A percentile compares a stretch with the other conserved stretches of the same genome.
Conservation (phyloP, 2,113 vertebrate genomes). For the Vulpes ferrilata region DNA sequence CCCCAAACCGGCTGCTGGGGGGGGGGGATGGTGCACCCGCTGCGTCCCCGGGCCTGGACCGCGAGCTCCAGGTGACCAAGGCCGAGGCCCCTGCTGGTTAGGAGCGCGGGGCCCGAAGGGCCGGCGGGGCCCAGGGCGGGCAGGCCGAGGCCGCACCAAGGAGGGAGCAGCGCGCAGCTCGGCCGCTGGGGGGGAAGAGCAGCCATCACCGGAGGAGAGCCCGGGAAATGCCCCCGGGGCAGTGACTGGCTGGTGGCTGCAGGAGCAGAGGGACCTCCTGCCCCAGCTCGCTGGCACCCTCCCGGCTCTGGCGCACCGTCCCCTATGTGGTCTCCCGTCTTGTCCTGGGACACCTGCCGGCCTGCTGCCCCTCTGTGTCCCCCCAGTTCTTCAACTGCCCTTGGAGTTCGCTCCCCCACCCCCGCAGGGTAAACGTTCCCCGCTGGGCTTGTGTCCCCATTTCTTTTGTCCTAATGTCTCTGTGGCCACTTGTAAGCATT, state of each 20-base stretch:
- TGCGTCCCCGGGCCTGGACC: neutral
- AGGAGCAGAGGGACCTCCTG: neutral
- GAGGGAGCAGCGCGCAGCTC: too few relatives aligned
- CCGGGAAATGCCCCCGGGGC: neutral
- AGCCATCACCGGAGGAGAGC: too few relatives aligned
- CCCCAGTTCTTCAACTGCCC: neutral
- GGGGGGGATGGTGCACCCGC: neutral
- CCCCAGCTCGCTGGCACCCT: neutral
- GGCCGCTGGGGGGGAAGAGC: neutral
- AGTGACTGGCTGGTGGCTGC: accelerated
- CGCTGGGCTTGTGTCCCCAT: neutral
- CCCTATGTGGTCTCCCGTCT: neutral
- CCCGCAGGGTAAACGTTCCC: too few relatives aligned
- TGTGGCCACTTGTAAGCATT: neutral
- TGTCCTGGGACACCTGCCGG: neutral
- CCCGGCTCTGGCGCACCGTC: neutral
- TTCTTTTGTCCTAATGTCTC: neutral
- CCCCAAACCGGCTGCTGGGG: too few relatives aligned
- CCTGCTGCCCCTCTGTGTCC: neutral
- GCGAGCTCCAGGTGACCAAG: too few relatives aligned
- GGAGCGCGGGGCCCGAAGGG: neutral
- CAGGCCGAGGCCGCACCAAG: neutral
- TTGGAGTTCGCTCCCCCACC: neutral
- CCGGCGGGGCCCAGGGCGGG: accelerated
- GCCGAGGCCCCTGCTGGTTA: neutral